Conservation (phyloP, 2,797 vertebrate species). For the Anniella stebbinsi region DNA sequence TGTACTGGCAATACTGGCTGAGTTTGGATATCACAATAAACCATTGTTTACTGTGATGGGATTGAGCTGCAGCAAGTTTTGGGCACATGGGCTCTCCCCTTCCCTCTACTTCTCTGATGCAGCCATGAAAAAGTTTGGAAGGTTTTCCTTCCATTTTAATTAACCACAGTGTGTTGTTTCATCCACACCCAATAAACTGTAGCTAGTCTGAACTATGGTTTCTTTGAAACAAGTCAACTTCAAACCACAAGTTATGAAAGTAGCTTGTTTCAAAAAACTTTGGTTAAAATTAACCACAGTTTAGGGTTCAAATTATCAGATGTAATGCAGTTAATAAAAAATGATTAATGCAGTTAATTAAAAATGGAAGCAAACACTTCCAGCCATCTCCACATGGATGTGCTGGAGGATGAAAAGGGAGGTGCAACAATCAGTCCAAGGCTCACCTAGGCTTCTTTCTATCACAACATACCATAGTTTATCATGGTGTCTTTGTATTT, state of each 20-base stretch:
- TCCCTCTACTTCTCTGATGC: background rate
- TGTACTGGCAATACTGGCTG: constrained; percentile 6
- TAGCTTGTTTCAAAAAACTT: background rate
- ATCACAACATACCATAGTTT: background rate
- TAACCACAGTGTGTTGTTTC: background rate
- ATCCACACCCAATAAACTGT: background rate
- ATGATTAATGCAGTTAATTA: background rate
- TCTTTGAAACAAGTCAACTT: background rate
- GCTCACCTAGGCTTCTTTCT: background rate
- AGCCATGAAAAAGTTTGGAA: background rate
- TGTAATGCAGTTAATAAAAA: background rate
- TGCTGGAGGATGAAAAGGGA: background rate
- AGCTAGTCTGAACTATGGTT: background rate
- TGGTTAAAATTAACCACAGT: background rate
- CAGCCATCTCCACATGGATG: background rate
- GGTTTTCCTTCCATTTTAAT: background rate
- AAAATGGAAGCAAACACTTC: background rate
- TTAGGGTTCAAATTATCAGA: background rate
- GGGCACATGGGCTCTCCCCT: background rate
- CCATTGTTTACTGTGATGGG: background rate
- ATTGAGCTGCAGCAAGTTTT: background rate
- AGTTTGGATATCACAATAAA: background rate
- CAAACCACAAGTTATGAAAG: background rate
- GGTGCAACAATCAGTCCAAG: no score
- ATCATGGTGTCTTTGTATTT: constrained; percentile 14